Base-by-base conservation (phyloP, 2,113 vertebrate genomes). In the Poicephalus meyeri region DNA sequence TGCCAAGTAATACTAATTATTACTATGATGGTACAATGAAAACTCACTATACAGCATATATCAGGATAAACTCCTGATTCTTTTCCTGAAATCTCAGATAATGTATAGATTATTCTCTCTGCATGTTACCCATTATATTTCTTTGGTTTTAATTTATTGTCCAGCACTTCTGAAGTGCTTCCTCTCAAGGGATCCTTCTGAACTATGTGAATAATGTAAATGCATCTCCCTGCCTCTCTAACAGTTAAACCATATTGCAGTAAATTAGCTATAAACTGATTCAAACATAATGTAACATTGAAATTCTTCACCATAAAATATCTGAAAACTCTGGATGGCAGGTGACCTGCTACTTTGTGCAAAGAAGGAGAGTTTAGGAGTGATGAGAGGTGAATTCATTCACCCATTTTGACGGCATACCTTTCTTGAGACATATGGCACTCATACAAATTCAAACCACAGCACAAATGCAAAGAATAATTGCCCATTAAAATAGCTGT, bases 401-500 rank as follows among this genome's bases (percentile, higher is more conserved):
- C 89, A 84, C 91, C 91, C 86, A 35, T 93, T 80, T 74, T 71
- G 92, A 95, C 58, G 88, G 95, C 88, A 69, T 95, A 98, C 98
- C 98, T 98, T 98, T 96, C 96, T 95, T 56, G 73, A 87, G 97
- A 97, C 98, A 98, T 97, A 98, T 98, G 98, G 97, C 92, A 50
- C 58, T 96, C 95, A 93, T 96, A 92, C 91, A 98, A 97, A 98
- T 98, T 93, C 97, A 96, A 97, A 96, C 93, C 91, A 46, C 91
- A 91, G 93, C 98, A 97, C 96, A 97, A 97, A 98, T 95, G 97
- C 97, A 96, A 97, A 98, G 98, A 98, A 98, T 98, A 98, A 98
- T 98, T 98, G 98, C 96, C 97, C 97, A 97, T 98, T 98, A 98
- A 98, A 98, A 95, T 93, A 92, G 96, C 97, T 98, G 97, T 98